Evolutionary conservation across 2,888 invertebrate genomes (phyloP).

Genomic region (Pollenia griseotomentosa): DNA sequence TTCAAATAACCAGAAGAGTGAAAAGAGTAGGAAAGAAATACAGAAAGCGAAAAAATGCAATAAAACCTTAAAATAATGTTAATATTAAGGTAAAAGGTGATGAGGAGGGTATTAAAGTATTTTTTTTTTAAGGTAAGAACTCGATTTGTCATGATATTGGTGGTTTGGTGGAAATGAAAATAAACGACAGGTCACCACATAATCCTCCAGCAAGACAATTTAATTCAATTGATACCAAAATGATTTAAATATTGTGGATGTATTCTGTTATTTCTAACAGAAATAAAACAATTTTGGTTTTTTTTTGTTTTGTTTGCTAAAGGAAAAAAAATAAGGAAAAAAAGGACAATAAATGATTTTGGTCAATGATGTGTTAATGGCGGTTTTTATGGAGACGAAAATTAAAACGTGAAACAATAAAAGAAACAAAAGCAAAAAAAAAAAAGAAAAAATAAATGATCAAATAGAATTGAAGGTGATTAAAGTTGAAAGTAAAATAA

Average conservation of each 20-base stretch:
- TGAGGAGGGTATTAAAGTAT: neutral
- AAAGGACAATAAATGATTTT: constrained; percentile 69
- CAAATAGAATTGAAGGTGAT: constrained; percentile 54
- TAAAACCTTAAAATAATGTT: constrained; percentile 68
- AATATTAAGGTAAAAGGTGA: constrained; percentile 41
- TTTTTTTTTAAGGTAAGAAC: neutral
- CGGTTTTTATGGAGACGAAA: constrained; percentile 59
- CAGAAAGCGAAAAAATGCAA: constrained; percentile 43
- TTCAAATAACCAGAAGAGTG: constrained; percentile 39
- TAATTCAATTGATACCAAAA: constrained; percentile 79
- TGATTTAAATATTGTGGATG: constrained; percentile 77
- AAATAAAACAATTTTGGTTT: constrained; percentile 52
- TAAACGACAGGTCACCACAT: constrained; percentile 73
- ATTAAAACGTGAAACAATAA: constrained; percentile 8
- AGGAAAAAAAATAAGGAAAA: neutral
- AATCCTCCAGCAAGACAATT: constrained; percentile 76
- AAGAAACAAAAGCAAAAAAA: neutral
- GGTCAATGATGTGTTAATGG: constrained; percentile 74
- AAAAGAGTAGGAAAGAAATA: neutral
- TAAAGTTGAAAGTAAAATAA: constrained; percentile 19
- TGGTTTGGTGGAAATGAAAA: constrained; percentile 54
- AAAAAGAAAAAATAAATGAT: constrained; percentile 30
- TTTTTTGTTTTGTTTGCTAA: neutral
- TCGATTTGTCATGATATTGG: neutral
- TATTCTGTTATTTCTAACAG: constrained; percentile 47